A percentile compares a stretch with the other conserved stretches of the same genome.
Conservation (phyloP, 2,797 vertebrate species). For the Syncerus caffer region DNA sequence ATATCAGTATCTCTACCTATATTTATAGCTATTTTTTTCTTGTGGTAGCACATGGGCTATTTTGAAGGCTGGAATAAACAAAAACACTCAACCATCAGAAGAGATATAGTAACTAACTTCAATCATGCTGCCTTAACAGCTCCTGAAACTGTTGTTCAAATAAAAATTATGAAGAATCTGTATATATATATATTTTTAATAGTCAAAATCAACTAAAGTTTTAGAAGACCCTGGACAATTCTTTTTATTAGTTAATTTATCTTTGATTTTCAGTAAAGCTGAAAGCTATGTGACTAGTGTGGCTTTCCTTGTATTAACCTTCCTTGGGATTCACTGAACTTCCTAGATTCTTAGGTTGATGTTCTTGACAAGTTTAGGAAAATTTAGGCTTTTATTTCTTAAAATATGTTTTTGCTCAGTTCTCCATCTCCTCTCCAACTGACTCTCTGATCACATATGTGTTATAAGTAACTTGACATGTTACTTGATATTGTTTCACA, state of each 20-base stretch:
- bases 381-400: neutral
- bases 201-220: neutral
- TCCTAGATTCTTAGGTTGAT: neutral
- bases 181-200: neutral
- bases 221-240: neutral
- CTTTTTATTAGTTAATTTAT: neutral
- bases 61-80: neutral
- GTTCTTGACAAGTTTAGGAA: neutral
- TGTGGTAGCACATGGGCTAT: neutral
- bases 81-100: neutral
- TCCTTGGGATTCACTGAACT: neutral
- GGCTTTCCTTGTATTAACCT: neutral
- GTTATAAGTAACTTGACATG: neutral
- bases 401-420: neutral
- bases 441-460: neutral
- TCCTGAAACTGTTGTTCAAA: neutral
- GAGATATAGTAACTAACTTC: neutral
- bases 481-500: neutral
- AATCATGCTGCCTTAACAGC: neutral
- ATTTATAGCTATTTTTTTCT: neutral
- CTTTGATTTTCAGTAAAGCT: neutral
- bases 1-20: neutral
- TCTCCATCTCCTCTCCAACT: neutral
- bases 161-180: neutral
- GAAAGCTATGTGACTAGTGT: neutral